These are phyloP conservation scores for Sinocyclocheilus maitianheensis DNA, from an alignment of 2,113 vertebrate genomes.

Conservation along the genomic window DNA sequence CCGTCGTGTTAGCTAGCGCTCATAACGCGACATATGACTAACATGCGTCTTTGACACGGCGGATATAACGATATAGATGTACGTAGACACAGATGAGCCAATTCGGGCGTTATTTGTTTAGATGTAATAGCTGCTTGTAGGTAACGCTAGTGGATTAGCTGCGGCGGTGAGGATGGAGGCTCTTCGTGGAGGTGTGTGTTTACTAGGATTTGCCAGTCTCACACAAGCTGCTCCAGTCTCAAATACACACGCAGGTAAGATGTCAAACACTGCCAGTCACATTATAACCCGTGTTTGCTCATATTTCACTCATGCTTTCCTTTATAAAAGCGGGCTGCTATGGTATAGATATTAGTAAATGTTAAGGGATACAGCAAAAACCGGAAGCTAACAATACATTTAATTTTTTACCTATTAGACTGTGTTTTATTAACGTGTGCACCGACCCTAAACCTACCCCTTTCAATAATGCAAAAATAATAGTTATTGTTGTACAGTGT, in stretches of 20 bases:
- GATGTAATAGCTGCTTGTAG: conserved; percentile 24
- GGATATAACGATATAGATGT: background rate
- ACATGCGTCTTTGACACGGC: conserved; percentile 26
- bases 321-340: background rate
- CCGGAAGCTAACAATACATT: no score
- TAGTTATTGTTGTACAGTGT: no score
- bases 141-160: conserved; percentile 45
- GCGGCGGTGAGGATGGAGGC: conserved; percentile 69
- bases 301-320: background rate
- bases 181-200: conserved; percentile 64
- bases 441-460: no score
- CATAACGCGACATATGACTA: conserved; percentile 15
- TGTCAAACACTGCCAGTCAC: background rate
- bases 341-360: no score
- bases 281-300: background rate
- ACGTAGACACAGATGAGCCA: background rate
- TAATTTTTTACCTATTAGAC: no score
- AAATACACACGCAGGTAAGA: conserved; percentile 69
- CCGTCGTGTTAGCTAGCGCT: conserved; percentile 38
- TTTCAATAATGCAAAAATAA: no score
- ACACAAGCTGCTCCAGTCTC: conserved; percentile 71
- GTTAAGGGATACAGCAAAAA: no score
- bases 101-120: conserved; percentile 19
- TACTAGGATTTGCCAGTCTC: conserved; percentile 64
- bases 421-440: no score